A percentile compares a stretch with the other conserved stretches of the same genome.
Conservation (phyloP, 2,113 vertebrate genomes). For the Silurus meridionalis region DNA sequence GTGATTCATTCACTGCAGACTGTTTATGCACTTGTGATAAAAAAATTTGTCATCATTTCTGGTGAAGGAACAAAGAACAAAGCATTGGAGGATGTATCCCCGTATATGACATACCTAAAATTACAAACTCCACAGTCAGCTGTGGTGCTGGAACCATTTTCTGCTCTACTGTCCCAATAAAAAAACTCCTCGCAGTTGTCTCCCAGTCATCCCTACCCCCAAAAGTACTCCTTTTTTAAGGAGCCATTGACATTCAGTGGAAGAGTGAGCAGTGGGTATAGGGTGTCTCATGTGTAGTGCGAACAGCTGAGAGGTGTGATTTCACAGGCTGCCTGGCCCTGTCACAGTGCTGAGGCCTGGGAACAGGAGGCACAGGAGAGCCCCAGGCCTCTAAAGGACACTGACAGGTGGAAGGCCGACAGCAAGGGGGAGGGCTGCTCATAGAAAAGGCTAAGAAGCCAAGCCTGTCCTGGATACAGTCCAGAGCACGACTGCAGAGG, state of each 20-base stretch:
- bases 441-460: slow-evolving; percentile 75
- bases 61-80: not conserved
- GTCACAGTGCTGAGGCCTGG: slow-evolving; percentile 79
- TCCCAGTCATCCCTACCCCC: slow-evolving; percentile 31
- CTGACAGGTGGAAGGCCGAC: slow-evolving; percentile 74
- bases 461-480: slow-evolving; percentile 58
- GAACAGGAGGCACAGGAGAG: slow-evolving; percentile 77
- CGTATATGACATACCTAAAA: slow-evolving; percentile 32
- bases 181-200: slow-evolving; percentile 56
- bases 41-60: not conserved
- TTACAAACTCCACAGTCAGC: slow-evolving; percentile 40
- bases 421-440: slow-evolving; percentile 64
- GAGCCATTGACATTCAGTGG: slow-evolving; percentile 54
- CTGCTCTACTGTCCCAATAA: slow-evolving; percentile 51
- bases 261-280: slow-evolving; percentile 49
- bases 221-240: slow-evolving; percentile 38
- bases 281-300: slow-evolving; percentile 49
- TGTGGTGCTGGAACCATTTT: slow-evolving; percentile 54
- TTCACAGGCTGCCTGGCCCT: slow-evolving; percentile 67
- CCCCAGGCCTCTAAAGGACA: slow-evolving; percentile 77
- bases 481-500: slow-evolving; percentile 49
- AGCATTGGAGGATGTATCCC: not conserved
- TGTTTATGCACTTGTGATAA: not conserved
- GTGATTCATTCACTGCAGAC: not conserved
- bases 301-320: slow-evolving; percentile 83